These are phyloP conservation scores for Eidolon dupreanum DNA, from an alignment of 2,797 vertebrate species.

Conservation along the genomic window DNA sequence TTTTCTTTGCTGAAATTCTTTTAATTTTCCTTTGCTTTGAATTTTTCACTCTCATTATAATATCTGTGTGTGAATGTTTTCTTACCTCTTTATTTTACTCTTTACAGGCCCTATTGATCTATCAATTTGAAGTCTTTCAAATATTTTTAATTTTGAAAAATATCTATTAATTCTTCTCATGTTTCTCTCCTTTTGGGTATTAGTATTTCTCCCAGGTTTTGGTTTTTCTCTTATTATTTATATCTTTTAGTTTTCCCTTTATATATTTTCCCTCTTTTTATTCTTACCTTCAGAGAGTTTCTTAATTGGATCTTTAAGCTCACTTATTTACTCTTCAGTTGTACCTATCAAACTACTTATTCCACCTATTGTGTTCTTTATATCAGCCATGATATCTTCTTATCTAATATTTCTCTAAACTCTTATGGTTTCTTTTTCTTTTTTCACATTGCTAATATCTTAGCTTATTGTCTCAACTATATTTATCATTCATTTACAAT, in stretches of 20 bases:
- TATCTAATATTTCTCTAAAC: not conserved
- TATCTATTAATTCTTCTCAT: not conserved
- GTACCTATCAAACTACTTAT: not conserved
- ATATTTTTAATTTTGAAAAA: slow-evolving; percentile 18
- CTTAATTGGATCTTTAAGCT: not conserved
- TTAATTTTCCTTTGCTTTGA: not conserved
- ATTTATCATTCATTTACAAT: not conserved
- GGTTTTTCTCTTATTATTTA: not conserved
- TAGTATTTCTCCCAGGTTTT: not conserved
- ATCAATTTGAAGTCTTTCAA: not conserved
- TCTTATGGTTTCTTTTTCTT: not conserved
- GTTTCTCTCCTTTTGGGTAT: not conserved
- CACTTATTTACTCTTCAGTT: not conserved
- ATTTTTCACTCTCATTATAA: not conserved
- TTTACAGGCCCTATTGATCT: not conserved
- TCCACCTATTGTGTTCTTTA: not conserved
- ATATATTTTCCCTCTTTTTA: not conserved
- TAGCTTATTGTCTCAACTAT: not conserved
- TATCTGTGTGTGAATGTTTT: not conserved
- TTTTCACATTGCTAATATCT: not conserved
- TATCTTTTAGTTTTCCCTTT: not conserved
- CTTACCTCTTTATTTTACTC: not conserved
- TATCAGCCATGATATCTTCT: not conserved
- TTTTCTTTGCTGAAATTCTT: not conserved
- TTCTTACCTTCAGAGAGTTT: not conserved